A percentile compares a stretch with the other conserved stretches of the same genome.
These are phyloP conservation scores for Lateolabrax maculatus DNA, from an alignment of 2,797 vertebrate genomes.

Conservation along the genomic window DNA sequence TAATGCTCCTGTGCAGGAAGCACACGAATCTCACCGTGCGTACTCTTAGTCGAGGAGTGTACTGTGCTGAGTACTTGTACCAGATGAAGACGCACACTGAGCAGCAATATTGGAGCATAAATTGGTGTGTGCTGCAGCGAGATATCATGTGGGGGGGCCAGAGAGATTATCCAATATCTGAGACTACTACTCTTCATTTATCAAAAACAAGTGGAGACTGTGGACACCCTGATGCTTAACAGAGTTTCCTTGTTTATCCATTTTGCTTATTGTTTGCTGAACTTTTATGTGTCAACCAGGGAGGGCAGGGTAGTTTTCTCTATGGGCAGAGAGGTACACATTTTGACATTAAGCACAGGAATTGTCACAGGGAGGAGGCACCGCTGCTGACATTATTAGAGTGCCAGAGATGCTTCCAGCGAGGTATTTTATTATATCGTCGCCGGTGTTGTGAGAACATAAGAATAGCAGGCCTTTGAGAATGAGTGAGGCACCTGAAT, in stretches of 20 bases:
- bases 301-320: background rate
- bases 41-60: background rate
- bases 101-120: slow-evolving; percentile 36
- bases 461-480: slow-evolving; percentile 36
- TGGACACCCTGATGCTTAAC: background rate
- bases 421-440: slow-evolving; percentile 59
- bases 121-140: slow-evolving; percentile 29
- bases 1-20: slow-evolving; percentile 24
- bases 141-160: slow-evolving; percentile 9
- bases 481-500: slow-evolving; percentile 29
- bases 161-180: slow-evolving; percentile 40
- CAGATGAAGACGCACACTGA: slow-evolving; percentile 29
- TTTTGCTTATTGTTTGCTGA: slow-evolving; percentile 23
- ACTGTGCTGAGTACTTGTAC: slow-evolving; percentile 1
- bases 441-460: slow-evolving; percentile 37
- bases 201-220: background rate
- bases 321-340: slow-evolving; percentile 18
- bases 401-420: slow-evolving; percentile 26
- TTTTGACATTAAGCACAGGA: slow-evolving; percentile 45
- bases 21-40: slow-evolving; percentile 13
- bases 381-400: slow-evolving; percentile 45
- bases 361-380: slow-evolving; percentile 19
- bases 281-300: slow-evolving; percentile 12
- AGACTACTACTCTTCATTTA: slow-evolving; percentile 29
- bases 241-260: slow-evolving; percentile 12